phyloP scores from a whole-genome alignment of 2,797 vertebrate species.

The Chelmon rostratus region DNA sequence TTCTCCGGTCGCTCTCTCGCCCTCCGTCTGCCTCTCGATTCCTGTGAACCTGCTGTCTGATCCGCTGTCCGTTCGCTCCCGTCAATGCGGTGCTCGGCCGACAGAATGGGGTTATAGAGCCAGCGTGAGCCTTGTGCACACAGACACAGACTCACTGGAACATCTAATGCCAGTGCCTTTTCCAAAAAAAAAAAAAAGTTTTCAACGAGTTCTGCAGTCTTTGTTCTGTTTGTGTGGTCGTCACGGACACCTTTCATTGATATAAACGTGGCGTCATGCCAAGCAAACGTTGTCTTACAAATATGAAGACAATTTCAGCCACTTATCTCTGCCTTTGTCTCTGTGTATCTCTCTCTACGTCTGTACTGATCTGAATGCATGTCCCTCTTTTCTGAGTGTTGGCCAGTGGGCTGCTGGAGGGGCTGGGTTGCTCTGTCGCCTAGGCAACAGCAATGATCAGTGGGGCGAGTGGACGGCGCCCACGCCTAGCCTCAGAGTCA shows the following conservation, averaged over 20 bases:
- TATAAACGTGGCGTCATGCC: neutral
- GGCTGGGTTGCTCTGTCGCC: conserved; percentile 74
- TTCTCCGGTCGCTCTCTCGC: conserved; percentile 11
- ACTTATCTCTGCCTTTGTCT: neutral
- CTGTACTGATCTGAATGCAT: conserved; percentile 33
- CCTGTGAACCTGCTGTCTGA: conserved; percentile 65
- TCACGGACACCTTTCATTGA: neutral
- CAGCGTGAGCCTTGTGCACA: conserved; percentile 34
- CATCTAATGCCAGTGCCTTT: conserved; percentile 21
- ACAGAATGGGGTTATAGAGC: conserved; percentile 80
- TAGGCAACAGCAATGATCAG: conserved; percentile 77
- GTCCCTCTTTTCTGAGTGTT: conserved; percentile 58
- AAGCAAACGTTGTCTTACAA: neutral
- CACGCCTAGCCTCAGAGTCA: conserved; percentile 63
- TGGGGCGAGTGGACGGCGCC: conserved; percentile 73
- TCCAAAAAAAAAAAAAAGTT: neutral
- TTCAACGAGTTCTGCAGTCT: conserved; percentile 5
- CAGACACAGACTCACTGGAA: conserved; percentile 22
- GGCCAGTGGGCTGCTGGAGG: conserved; percentile 64
- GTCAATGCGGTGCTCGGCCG: conserved; percentile 44
- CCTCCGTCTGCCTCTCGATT: conserved; percentile 26
- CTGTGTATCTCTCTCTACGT: neutral
- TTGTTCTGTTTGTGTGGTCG: neutral
- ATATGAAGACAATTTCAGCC: conserved; percentile 9
- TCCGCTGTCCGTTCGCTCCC: conserved; percentile 59